Conservation (phyloP, 2,113 vertebrate species). For the Bagarius yarrelli region DNA sequence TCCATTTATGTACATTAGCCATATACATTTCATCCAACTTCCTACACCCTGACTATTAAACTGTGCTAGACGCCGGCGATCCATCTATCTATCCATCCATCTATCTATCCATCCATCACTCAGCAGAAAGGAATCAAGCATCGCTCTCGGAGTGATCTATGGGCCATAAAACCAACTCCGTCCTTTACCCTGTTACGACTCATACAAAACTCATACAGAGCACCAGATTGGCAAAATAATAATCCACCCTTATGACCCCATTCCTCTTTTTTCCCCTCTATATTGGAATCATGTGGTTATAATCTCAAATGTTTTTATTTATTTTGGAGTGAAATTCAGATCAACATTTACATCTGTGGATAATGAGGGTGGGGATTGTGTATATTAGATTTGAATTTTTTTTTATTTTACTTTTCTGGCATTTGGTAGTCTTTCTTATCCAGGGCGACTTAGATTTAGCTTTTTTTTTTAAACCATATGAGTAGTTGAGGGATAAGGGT, state of each 20-base stretch:
- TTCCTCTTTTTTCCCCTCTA: background rate
- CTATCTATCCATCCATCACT: slow-evolving; percentile 23
- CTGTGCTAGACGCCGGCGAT: background rate
- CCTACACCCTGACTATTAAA: slow-evolving; percentile 11
- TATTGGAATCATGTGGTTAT: background rate
- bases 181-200: slow-evolving; percentile 11
- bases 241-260: slow-evolving; percentile 6
- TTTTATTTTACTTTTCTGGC: too few relatives aligned
- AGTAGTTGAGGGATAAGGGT: too few relatives aligned
- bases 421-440: too few relatives aligned
- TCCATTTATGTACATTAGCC: slow-evolving; percentile 29
- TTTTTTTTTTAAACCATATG: too few relatives aligned
- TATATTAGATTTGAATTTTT: too few relatives aligned
- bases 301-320: background rate
- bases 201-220: slow-evolving; percentile 16
- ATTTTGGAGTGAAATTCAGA: background rate
- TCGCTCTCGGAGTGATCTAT: slow-evolving; percentile 21
- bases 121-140: slow-evolving; percentile 17
- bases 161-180: slow-evolving; percentile 24
- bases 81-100: background rate
- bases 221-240: slow-evolving; percentile 1
- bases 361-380: background rate
- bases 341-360: background rate
- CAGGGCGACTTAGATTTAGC: too few relatives aligned
- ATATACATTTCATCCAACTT: slow-evolving; percentile 27